These are phyloP conservation scores for Matsumyia berberina DNA, from an alignment of 2,888 invertebrate species.

Conservation along the genomic window DNA sequence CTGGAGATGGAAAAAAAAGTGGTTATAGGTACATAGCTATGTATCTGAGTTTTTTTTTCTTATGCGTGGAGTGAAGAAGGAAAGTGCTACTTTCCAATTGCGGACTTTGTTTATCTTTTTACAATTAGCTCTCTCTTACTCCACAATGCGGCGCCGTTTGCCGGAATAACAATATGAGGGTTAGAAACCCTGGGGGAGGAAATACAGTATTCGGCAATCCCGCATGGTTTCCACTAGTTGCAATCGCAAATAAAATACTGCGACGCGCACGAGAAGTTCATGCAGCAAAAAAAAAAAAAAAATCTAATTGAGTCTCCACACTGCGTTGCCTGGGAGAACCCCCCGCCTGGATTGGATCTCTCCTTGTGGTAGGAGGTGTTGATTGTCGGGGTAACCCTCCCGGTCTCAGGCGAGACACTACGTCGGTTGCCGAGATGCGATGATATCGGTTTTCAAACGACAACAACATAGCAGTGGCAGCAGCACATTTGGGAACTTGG, in stretches of 20 bases:
- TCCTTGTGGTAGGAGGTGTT: slow-evolving; percentile 15
- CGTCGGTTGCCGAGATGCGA: slow-evolving; percentile 29
- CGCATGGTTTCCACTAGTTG: slow-evolving; percentile 26
- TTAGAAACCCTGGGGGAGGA: not conserved
- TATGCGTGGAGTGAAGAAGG: slow-evolving; percentile 24
- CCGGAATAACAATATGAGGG: slow-evolving; percentile 1
- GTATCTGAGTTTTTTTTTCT: not conserved
- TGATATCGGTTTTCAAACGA: slow-evolving; percentile 39
- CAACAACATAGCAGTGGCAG: slow-evolving; percentile 23
- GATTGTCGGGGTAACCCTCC: slow-evolving; percentile 18
- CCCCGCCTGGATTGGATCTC: not conserved
- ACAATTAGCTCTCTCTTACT: slow-evolving; percentile 29
- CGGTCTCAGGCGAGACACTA: slow-evolving; percentile 22
- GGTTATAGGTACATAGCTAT: not conserved
- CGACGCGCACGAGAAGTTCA: not conserved
- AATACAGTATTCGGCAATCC: slow-evolving; percentile 1
- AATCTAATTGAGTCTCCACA: slow-evolving; percentile 19
- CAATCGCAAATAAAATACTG: slow-evolving; percentile 11
- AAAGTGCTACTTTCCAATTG: slow-evolving; percentile 53
- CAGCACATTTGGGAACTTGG: not conserved
- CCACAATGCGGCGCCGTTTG: not conserved
- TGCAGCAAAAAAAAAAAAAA: slow-evolving; percentile 3
- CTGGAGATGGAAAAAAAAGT: not conserved
- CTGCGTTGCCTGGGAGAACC: not conserved
- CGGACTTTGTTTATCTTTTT: slow-evolving; percentile 41